Evolutionary conservation across 1,140 invertebrate genomes (phyloP).

Genomic region (Drosophila ambigua): DNA sequence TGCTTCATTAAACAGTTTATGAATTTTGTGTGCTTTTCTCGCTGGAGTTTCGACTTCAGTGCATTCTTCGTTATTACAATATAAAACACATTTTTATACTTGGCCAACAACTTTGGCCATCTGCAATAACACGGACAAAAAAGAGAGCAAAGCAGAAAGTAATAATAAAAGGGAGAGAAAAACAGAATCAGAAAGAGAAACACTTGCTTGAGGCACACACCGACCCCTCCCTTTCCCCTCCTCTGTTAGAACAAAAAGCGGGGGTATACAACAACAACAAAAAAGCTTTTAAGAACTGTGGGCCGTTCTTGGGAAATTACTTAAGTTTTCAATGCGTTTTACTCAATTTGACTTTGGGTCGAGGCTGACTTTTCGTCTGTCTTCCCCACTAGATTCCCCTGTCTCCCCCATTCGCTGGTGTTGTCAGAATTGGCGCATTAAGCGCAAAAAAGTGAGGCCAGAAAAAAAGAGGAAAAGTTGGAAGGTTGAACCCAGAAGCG

Average conservation of each 20-base stretch:
- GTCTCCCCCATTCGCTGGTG: slow-evolving; percentile 7
- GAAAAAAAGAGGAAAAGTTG: slow-evolving; percentile 12
- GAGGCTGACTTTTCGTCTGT: slow-evolving; percentile 50
- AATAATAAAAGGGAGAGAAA: slow-evolving; percentile 43
- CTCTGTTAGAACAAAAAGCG: slow-evolving; percentile 29
- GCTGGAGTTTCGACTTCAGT: slow-evolving; percentile 57
- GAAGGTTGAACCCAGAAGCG: slow-evolving; percentile 50
- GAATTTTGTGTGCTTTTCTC: slow-evolving; percentile 38
- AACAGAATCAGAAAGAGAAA: slow-evolving; percentile 25
- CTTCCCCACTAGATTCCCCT: slow-evolving; percentile 5
- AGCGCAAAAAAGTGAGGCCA: slow-evolving; percentile 59
- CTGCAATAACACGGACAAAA: slow-evolving; percentile 62
- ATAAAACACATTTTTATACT: slow-evolving; percentile 66
- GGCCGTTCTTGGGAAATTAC: slow-evolving; percentile 66
- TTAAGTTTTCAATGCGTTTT: slow-evolving; percentile 81
- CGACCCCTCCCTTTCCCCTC: neutral
- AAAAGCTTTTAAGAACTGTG: slow-evolving; percentile 64
- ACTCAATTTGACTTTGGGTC: slow-evolving; percentile 79
- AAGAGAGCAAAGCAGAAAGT: slow-evolving; percentile 28
- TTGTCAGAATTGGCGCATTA: slow-evolving; percentile 76
- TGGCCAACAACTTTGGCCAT: slow-evolving; percentile 54
- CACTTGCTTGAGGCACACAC: slow-evolving; percentile 37
- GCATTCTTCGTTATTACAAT: slow-evolving; percentile 61
- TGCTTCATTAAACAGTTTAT: slow-evolving; percentile 79
- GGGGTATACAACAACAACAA: neutral